Conservation (phyloP, 1,140 invertebrate genomes). For the Mycetomoellerius zeteki region DNA sequence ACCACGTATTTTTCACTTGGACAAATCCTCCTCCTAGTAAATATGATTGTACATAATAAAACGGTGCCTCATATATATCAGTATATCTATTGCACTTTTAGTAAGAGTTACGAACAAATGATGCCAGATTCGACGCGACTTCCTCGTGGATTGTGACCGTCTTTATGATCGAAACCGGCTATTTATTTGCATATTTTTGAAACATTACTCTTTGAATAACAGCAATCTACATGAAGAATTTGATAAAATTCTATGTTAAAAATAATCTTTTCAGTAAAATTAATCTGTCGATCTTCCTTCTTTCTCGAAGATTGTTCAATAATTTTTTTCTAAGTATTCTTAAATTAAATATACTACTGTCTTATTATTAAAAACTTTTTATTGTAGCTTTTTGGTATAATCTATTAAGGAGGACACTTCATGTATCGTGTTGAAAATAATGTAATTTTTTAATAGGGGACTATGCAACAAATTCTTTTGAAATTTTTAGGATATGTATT, state of each 20-base stretch:
- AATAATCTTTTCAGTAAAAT: not conserved
- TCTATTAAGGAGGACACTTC: too few species aligned
- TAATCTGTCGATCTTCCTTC: not conserved
- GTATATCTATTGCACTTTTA: constrained; percentile 20
- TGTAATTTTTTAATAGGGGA: too few species aligned
- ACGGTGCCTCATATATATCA: constrained; percentile 51
- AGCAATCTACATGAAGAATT: not conserved
- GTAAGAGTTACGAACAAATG: constrained; percentile 27
- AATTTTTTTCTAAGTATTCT: not conserved
- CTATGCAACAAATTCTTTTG: too few species aligned
- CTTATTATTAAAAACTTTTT: not conserved
- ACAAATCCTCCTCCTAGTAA: constrained; percentile 26
- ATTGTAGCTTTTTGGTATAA: not conserved
- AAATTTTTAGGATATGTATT: too few species aligned
- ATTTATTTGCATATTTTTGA: not conserved
- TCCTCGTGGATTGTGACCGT: constrained; percentile 19
- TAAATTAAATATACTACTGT: not conserved
- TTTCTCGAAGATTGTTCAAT: not conserved
- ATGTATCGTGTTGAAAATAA: too few species aligned
- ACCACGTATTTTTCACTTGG: constrained; percentile 67
- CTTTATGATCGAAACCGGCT: not conserved
- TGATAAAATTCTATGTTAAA: not conserved
- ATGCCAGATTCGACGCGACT: constrained; percentile 21
- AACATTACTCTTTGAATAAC: not conserved
- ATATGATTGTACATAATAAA: constrained; percentile 50